Conservation (phyloP, 1,140 invertebrate species). For the Thereuonema tuberculata region DNA sequence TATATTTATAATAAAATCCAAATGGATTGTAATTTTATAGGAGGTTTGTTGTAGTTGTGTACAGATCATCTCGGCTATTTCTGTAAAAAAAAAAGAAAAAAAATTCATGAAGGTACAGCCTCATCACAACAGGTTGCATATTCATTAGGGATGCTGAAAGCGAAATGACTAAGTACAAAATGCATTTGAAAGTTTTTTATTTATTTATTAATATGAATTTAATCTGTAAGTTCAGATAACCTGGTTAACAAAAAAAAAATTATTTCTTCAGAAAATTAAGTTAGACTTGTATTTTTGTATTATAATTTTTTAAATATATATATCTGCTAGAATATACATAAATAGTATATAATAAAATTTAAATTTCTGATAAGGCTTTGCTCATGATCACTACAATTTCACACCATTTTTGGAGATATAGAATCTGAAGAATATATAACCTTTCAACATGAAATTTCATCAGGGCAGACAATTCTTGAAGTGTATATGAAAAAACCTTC, state of each 20-base stretch:
- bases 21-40: conserved; percentile 6
- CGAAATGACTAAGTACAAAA: neutral
- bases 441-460: too few relatives aligned
- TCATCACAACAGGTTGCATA: conserved; percentile 8
- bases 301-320: neutral
- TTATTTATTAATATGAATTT: neutral
- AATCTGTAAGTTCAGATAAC: neutral
- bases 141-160: neutral
- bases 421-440: too few relatives aligned
- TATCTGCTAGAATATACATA: neutral
- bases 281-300: conserved; percentile 6
- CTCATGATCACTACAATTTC: too few relatives aligned
- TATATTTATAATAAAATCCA: too few relatives aligned
- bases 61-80: neutral
- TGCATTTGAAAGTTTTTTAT: neutral
- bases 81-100: neutral
- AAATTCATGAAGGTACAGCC: neutral
- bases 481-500: too few relatives aligned
- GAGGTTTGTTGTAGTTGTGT: neutral
- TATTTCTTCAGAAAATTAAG: neutral
- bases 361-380: too few relatives aligned
- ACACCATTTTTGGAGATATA: too few relatives aligned
- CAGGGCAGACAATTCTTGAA: too few relatives aligned
- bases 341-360: too few relatives aligned
- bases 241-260: too few relatives aligned